phyloP scores from a whole-genome alignment of 37 sponge, comb jelly and placozoan species.

The Amphimedon queenslandica region DNA sequence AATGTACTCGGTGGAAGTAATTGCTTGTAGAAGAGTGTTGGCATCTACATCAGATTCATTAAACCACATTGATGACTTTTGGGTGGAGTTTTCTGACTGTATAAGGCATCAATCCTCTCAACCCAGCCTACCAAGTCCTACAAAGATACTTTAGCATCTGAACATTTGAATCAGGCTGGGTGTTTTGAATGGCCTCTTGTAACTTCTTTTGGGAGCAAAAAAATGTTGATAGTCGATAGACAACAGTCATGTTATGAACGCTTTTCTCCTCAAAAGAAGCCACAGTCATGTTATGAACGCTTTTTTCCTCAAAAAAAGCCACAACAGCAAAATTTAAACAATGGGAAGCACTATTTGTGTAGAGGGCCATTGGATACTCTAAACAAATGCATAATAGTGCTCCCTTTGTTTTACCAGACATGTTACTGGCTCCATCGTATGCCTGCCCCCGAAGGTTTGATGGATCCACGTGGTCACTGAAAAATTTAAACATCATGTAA shows the following conservation, averaged over 20 bases:
- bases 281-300: constrained; percentile 58
- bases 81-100: constrained; percentile 32
- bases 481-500: constrained; percentile 25
- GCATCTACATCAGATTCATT: constrained; percentile 54
- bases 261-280: constrained; percentile 13
- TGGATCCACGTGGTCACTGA: constrained; percentile 29
- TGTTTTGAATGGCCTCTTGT: constrained; percentile 29
- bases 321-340: constrained; percentile 49
- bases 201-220: constrained; percentile 41
- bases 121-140: constrained; percentile 63
- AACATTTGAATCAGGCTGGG: constrained; percentile 21
- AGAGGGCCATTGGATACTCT: constrained; percentile 36
- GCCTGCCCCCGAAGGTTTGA: constrained; percentile 63
- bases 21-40: constrained; percentile 36
- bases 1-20: constrained; percentile 48
- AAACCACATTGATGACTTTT: constrained; percentile 39
- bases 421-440: constrained; percentile 74
- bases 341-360: constrained; percentile 51
- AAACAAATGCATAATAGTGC: constrained; percentile 26
- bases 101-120: constrained; percentile 45
- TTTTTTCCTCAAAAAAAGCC: constrained; percentile 12
- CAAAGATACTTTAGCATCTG: constrained; percentile 47
- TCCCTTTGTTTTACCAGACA: constrained; percentile 37
- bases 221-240: constrained; percentile 36
- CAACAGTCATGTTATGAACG: constrained; percentile 49